phyloP scores from a whole-genome alignment of 64 coral and sea anemone species.

The Montipora sp. region DNA sequence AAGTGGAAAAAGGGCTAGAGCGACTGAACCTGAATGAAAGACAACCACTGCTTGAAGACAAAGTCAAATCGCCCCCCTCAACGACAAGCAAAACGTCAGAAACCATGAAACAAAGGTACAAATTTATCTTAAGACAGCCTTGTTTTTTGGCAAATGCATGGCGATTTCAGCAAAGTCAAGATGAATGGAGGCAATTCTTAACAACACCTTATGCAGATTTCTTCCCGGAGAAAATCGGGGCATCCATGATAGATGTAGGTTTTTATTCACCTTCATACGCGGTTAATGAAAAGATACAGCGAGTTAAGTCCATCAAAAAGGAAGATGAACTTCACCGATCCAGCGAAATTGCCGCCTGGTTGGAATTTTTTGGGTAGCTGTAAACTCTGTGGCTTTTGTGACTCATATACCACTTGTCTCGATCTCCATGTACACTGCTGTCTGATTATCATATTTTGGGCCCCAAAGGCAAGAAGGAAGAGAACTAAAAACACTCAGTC shows the following conservation, averaged over 20 bases:
- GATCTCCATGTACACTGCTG: background rate
- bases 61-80: background rate
- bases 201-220: slow-evolving; percentile 7
- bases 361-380: slow-evolving; percentile 24
- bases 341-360: slow-evolving; percentile 30
- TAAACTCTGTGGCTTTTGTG: background rate
- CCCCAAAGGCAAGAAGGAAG: background rate
- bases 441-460: no score
- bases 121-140: background rate
- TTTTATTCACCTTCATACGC: background rate
- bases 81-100: background rate
- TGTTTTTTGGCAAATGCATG: background rate
- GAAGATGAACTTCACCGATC: background rate
- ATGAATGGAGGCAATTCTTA: slow-evolving; percentile 1
- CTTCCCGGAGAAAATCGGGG: background rate
- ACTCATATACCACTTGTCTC: background rate
- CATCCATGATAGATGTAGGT: background rate
- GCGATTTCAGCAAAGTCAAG: slow-evolving; percentile 8
- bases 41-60: background rate
- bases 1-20: background rate
- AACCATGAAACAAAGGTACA: background rate
- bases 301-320: background rate
- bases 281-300: background rate
- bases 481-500: background rate
- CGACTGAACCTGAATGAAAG: background rate